Percentiles rank a stretch among this genome's conserved stretches.
phyloP scores from a whole-genome alignment of 2,797 vertebrate genomes.

The Sparidentex hasta region DNA sequence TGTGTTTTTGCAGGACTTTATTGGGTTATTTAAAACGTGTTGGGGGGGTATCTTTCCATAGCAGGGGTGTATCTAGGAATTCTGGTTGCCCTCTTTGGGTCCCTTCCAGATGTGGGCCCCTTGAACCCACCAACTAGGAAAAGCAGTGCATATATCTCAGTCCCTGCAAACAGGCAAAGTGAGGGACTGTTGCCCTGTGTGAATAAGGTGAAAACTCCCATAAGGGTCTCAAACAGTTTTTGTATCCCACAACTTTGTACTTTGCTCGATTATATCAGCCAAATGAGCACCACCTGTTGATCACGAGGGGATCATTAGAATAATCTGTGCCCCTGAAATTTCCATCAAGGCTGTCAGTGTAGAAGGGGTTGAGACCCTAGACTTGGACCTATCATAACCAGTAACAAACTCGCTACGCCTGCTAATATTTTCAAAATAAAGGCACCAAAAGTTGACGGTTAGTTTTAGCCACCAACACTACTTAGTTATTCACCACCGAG shows the following conservation, averaged over 20 bases:
- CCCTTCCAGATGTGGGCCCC: not conserved
- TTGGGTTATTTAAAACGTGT: not conserved
- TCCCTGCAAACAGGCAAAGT: not conserved
- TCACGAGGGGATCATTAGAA: too few relatives aligned
- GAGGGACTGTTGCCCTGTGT: too few relatives aligned
- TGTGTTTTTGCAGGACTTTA: not conserved
- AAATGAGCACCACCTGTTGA: not conserved
- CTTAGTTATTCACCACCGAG: too few relatives aligned
- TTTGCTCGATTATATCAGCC: not conserved
- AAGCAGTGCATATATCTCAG: not conserved
- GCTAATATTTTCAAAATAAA: too few relatives aligned
- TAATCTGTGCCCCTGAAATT: too few relatives aligned
- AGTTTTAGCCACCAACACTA: too few relatives aligned
- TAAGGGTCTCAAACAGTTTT: not conserved
- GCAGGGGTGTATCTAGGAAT: constrained; percentile 11
- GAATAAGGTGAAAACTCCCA: not conserved
- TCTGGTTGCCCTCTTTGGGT: not conserved
- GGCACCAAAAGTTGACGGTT: too few relatives aligned
- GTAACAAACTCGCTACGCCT: too few relatives aligned
- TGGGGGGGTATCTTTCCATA: not conserved
- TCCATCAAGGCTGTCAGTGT: not conserved
- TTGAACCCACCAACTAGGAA: not conserved
- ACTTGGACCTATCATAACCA: too few relatives aligned
- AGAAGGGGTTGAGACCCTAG: too few relatives aligned
- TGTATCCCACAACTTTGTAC: not conserved